Base-by-base conservation (phyloP, 1,140 invertebrate genomes). In the Drosophila quadrilineata region DNA sequence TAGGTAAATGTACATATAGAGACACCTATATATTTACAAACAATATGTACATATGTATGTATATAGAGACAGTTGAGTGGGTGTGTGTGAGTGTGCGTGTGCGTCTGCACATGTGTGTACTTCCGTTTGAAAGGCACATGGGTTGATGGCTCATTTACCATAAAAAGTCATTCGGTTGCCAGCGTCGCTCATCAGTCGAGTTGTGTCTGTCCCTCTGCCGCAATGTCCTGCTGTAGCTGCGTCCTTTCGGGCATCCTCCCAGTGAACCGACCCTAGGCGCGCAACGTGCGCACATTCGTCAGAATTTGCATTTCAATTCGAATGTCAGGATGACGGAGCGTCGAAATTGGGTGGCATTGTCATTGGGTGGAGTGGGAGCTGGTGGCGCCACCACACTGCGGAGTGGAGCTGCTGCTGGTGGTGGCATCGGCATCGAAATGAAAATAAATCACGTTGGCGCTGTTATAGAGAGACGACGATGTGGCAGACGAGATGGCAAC, bases 281-380 rank as follows among this genome's bases (percentile, higher is more conserved):
- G 28, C 57, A 84, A 66, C 54, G 73, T 67, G 77, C 62, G 65
- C 73, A 84, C 77, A 86, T 85, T 85, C 79, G 80, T 86, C 80
- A 85, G 79, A 86, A 85, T 85, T 85, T 85, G 79, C 79, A 85
- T 85, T 86, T 85, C 80, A 85, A 85, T 86, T 85, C 79, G 71
- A 75, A 85, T 75, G 71, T 79, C 71, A 84, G 74, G 65, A 84
- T 79, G 79, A 85, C 79, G 74, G 76, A 85, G 74, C 79, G 60
- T 63, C 58, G 80, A 84, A 79, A 73, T 85, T 65, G 79, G 79
- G 71, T 68, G 73, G 70, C 70, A 46, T n/a, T n/a, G n/a, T n/a
- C n/a, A n/a, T n/a, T n/a, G n/a, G n/a, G 54, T 59, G 69, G 16
- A 3, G 29, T 9, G 21, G 29, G 6, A 6, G 35, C 6, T 19